Evolutionary conservation across 1,140 invertebrate genomes (phyloP), one percentile per base, ranked within the genome.

Genomic region (Harlomillsia oculata): DNA sequence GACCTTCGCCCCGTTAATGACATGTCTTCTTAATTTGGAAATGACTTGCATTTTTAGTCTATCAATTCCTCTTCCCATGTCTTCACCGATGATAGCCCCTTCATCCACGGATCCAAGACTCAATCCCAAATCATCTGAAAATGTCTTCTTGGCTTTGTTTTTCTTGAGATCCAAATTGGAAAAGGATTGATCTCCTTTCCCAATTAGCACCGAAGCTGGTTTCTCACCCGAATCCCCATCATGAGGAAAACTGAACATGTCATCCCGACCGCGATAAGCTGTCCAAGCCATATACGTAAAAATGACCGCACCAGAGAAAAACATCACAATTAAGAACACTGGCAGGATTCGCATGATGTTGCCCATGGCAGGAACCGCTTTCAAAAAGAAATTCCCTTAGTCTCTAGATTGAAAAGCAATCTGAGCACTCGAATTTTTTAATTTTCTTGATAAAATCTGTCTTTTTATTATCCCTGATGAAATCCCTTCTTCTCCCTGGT

Each of bases 261-360:
- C 53, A 41, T 56, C 59, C n/a, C 53, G 46, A 8, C 49, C 36
- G 2, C 53, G 53, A 56, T 48, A 57, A 20, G 62, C 60, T 20
- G 59, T 49, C 63, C 63, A 64, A 11, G 63, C 52, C 48, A 61
- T 55, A 26, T 59, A 61, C 0, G 55, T 44, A 29, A 64, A 56
- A 59, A 64, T 55, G 13, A 64, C 51, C 21, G 55, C 56, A 16
- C 55, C 59, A 13, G 59, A 57, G 26, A 60, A 61, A 53, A 64
- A 61, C 26, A 64, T 25, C 13, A 64, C 36, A 30, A 64, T 54
- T 13, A 64, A 40, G 53, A 64, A 64, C 5, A 59, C 30, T 30
- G 63, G 63, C 20, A 64, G 39, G 5, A 64, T 48, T 55, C 53
- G 58, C 63, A 64, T 64, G 44, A 58, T 64, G 45, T 32, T 32